Base-by-base conservation (phyloP, 2,888 invertebrate species). In the Aplocera efformata region DNA sequence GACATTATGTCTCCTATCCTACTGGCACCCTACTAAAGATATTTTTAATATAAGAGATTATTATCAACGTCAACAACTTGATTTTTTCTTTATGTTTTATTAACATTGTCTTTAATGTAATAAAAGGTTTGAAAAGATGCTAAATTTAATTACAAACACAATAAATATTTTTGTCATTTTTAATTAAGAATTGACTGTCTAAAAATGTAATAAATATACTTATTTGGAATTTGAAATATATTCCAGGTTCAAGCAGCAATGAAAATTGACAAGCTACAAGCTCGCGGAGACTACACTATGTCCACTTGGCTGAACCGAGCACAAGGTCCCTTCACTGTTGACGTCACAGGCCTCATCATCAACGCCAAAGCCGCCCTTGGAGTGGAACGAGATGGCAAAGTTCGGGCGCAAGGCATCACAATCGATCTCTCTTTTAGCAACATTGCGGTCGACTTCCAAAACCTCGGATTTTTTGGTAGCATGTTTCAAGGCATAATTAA, bases 361-460 rank as follows among this genome's bases (percentile, higher is more conserved):
- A 89, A 89, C 48, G 94, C 93, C 0, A 80, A 90, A 36, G 94
- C 94, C 0, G 90, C 90, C 23, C 85, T 97, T 9, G 92, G 91
- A 31, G 93, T 94, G 0, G 92, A 93, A 55, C 85, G 91, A 38
- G 92, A 93, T 59, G 96, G 96, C 0, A 92, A 91, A 63, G 77
- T 97, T 1, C 91, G 92, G 58, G 94, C 96, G 0, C 92, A 94
- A 60, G 91, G 93, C 46, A 95, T 96, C 54, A 90, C 90, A 34
- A 93, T 96, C 88, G 95, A 96, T 60, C 90, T 96, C 21, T 90
- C 90, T 0, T 96, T 96, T 58, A 89, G 89, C 30, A 92, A 91
- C 30, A 94, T 96, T 59, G 88, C 91, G 6, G 92, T 96, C 81
- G 92, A 96, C 63, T 96, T 97, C 62, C 91, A 95, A 73, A 95